Evolutionary conservation across 2,888 invertebrate species (phyloP).

Genomic region (Coenonympha arcania): DNA sequence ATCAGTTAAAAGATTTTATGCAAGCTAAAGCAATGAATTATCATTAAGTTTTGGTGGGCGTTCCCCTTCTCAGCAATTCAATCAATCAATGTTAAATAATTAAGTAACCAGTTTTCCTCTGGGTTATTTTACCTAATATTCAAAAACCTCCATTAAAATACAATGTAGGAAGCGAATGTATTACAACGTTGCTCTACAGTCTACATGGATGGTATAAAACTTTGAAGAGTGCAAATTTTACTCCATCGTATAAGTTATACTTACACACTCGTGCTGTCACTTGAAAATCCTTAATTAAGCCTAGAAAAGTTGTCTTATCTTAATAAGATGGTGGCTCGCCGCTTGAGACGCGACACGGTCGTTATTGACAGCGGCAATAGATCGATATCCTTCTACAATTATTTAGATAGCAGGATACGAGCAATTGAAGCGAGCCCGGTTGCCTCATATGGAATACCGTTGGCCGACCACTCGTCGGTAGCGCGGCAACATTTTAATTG

Average conservation of each 20-base stretch:
- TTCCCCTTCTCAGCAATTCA: too few species aligned
- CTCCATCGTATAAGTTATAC: not conserved
- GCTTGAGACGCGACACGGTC: slow-evolving; percentile 18
- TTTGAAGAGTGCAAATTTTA: not conserved
- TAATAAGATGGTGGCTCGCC: slow-evolving; percentile 19
- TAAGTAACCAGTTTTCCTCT: too few species aligned
- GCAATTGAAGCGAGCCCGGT: slow-evolving; percentile 43
- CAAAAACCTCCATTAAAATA: too few species aligned
- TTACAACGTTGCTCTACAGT: not conserved
- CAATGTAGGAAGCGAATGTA: too few species aligned
- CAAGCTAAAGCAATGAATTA: too few species aligned
- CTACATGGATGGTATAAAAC: not conserved
- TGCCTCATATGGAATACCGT: slow-evolving; percentile 32
- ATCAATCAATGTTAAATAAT: too few species aligned
- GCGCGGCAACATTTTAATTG: slow-evolving; percentile 70
- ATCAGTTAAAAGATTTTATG: too few species aligned
- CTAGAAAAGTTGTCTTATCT: slow-evolving; percentile 17
- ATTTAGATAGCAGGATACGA: slow-evolving; percentile 59
- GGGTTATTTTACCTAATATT: too few species aligned
- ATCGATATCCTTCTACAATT: slow-evolving; percentile 37
- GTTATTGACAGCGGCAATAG: slow-evolving; percentile 32
- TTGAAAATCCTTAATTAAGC: slow-evolving; percentile 21
- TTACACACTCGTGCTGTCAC: slow-evolving; percentile 11
- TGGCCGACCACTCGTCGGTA: slow-evolving; percentile 43
- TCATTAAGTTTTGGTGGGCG: too few species aligned